A percentile compares a stretch with the other conserved stretches of the same genome.
These are phyloP conservation scores for Anarhynchus alexandrinus DNA, from an alignment of 2,113 vertebrate genomes.

Conservation along the genomic window DNA sequence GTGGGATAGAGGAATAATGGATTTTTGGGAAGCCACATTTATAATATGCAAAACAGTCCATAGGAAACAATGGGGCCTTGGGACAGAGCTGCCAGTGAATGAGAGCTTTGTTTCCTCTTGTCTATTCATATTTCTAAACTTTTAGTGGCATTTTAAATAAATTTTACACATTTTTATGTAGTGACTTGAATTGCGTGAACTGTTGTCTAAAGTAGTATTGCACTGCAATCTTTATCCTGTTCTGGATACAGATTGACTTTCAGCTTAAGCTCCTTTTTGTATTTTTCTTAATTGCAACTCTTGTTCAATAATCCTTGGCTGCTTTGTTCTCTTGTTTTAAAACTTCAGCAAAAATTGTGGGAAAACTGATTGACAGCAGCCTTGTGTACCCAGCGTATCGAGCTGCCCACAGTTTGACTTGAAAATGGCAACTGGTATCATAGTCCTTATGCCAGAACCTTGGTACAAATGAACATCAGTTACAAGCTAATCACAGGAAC, in stretches of 20 bases:
- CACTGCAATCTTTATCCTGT: neutral
- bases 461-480: neutral
- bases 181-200: neutral
- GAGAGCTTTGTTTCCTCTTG: conserved; percentile 59
- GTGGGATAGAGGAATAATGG: neutral
- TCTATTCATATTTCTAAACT: conserved; percentile 50
- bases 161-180: conserved; percentile 19
- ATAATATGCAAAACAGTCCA: conserved; percentile 38
- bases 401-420: neutral
- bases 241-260: conserved; percentile 29
- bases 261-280: conserved; percentile 16
- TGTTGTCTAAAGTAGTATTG: neutral
- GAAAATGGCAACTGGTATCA: conserved; percentile 1
- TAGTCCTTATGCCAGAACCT: neutral
- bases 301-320: neutral
- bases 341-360: neutral
- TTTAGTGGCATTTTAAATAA: conserved; percentile 43
- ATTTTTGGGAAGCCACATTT: conserved; percentile 49
- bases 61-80: conserved; percentile 49
- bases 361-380: neutral
- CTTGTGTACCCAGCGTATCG: accelerated
- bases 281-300: conserved; percentile 7
- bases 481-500: neutral
- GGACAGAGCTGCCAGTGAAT: conserved; percentile 57
- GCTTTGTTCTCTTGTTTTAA: neutral